phyloP scores from a whole-genome alignment of 2,888 invertebrate species.

The Dastarcus helophoroides region DNA sequence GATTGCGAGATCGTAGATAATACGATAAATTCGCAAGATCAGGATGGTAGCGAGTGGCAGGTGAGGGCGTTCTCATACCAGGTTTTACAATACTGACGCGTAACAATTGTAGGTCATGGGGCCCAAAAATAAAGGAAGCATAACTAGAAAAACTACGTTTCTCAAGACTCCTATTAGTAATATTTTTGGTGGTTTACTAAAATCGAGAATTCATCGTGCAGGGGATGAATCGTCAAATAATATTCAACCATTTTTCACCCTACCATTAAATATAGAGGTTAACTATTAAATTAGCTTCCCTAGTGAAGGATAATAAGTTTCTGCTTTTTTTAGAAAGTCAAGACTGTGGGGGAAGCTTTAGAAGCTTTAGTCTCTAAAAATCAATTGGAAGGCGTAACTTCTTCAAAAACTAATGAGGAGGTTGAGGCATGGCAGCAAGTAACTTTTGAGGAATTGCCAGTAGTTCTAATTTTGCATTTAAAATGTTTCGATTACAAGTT shows the following conservation, averaged over 20 bases:
- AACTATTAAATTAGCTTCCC: constrained; percentile 11
- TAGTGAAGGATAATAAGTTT: not conserved
- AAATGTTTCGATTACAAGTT: constrained; percentile 86
- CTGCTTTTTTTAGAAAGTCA: constrained; percentile 54
- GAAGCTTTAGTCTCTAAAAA: constrained; percentile 78
- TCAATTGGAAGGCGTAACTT: constrained; percentile 75
- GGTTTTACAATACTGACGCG: not conserved
- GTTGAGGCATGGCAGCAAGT: constrained; percentile 86
- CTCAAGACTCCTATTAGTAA: constrained; percentile 80
- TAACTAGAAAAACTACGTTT: constrained; percentile 75
- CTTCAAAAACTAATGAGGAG: constrained; percentile 67
- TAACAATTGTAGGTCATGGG: constrained; percentile 56
- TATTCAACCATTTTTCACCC: constrained; percentile 90
- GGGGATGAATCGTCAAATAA: constrained; percentile 75
- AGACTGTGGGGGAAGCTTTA: constrained; percentile 75
- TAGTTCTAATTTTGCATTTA: constrained; percentile 80
- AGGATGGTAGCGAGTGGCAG: too few relatives aligned
- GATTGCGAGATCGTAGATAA: constrained; percentile 33
- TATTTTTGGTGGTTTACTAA: constrained; percentile 85
- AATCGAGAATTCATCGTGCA: constrained; percentile 67
- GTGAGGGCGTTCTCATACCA: too few relatives aligned
- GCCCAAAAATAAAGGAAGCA: constrained; percentile 75
- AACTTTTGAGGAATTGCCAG: constrained; percentile 78
- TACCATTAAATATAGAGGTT: constrained; percentile 91
- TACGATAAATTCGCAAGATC: not conserved